A percentile compares a stretch with the other conserved stretches of the same genome.
These are phyloP conservation scores for Echeneis naucrates DNA, from an alignment of 2,797 vertebrate genomes.

Conservation along the genomic window DNA sequence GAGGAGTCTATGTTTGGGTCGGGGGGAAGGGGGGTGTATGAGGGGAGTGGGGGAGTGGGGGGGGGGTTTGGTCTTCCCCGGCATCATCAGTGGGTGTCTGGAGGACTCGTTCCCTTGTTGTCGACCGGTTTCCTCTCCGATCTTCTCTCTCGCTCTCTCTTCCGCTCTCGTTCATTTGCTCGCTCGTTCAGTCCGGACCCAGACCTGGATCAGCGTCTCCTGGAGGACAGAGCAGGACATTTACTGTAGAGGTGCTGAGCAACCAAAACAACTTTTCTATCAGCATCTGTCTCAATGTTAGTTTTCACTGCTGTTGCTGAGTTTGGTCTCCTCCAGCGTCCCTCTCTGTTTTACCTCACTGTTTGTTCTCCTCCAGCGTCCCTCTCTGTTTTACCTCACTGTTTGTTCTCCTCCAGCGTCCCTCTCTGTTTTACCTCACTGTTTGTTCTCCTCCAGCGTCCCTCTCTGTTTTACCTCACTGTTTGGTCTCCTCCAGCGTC, in stretches of 20 bases:
- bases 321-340: no score
- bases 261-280: neutral
- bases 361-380: no score
- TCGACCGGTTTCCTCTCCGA: slow-evolving; percentile 67
- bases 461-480: no score
- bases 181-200: slow-evolving; percentile 62
- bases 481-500: no score
- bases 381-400: no score
- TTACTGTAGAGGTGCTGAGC: slow-evolving; percentile 67
- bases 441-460: no score
- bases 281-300: no score
- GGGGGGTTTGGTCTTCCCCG: slow-evolving; percentile 59
- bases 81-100: slow-evolving; percentile 64
- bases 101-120: slow-evolving; percentile 65
- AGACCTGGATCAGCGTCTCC: slow-evolving; percentile 84
- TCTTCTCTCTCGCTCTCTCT: slow-evolving; percentile 44
- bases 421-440: no score
- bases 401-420: no score
- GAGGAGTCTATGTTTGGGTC: slow-evolving; percentile 64
- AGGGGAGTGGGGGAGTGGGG: slow-evolving; percentile 26
- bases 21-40: slow-evolving; percentile 28
- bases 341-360: no score
- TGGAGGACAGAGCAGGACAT: slow-evolving; percentile 74
- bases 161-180: slow-evolving; percentile 50
- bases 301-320: neutral